Evolutionary conservation across 2,113 vertebrate species (phyloP).

Genomic region (Regulus satrapa): DNA sequence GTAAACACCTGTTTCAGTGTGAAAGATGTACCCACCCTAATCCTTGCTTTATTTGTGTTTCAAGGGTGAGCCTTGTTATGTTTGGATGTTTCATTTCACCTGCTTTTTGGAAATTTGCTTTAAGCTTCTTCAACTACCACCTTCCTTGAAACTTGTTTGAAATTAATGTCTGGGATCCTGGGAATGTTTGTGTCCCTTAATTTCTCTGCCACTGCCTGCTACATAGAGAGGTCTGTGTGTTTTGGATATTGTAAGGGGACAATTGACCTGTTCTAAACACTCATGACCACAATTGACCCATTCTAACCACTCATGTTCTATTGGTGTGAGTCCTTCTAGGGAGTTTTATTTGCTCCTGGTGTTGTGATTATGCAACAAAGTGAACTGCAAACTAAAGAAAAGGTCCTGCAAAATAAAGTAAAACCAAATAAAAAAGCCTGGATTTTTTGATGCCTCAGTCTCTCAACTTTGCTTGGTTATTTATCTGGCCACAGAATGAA

Average conservation of each 20-base stretch:
- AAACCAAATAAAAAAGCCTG: not conserved
- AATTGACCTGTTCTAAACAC: not conserved
- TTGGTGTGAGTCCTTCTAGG: not conserved
- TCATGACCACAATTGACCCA: not conserved
- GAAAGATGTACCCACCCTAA: not conserved
- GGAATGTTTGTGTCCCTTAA: not conserved
- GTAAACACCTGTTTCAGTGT: not conserved
- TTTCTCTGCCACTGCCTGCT: not conserved
- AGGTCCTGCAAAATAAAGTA: not conserved
- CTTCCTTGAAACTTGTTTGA: not conserved
- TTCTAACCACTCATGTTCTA: not conserved
- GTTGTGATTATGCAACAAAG: not conserved
- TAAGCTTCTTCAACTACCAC: not conserved
- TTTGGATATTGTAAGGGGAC: not conserved
- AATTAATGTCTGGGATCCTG: not conserved
- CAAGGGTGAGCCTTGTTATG: not conserved
- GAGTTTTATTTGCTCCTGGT: not conserved
- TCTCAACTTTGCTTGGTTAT: not conserved
- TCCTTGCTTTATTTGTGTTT: not conserved
- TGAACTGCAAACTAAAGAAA: not conserved
- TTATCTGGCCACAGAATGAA: not conserved
- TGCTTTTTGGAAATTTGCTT: not conserved
- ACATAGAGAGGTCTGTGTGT: not conserved
- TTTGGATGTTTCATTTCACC: not conserved
- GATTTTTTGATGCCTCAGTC: not conserved